Base-by-base conservation (phyloP, 23 tunicate species). In the Halocynthia aurantium region DNA sequence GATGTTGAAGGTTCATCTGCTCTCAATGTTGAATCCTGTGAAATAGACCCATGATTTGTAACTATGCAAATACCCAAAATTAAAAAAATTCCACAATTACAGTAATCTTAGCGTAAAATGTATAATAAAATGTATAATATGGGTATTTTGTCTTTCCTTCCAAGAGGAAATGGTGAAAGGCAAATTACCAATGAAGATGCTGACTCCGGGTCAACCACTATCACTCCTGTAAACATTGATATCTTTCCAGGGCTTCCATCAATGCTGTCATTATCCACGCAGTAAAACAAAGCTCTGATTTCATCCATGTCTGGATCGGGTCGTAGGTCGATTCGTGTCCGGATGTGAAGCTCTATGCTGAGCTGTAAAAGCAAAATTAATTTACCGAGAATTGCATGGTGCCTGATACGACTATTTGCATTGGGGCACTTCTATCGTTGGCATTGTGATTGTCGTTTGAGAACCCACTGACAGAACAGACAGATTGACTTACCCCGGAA, bases 221-320 rank as follows among this genome's bases (percentile, higher is more conserved):
- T 77, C 13, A 62, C 75, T 13, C 96, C 96, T 0, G 83, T 84
- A 5, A 61, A 21, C 78, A 74, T 74, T 31, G 44, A 31, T 31
- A 31, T 31, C 31, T 63, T 63, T 53, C 18, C 22, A 20, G 55
- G 22, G 0, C 75, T 51, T 7, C 55, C 61, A 8, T 67, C 71
- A n/a, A 69, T 22, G 20, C 67, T 50, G 56, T 86, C 98, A n/a
- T 17, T 53, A 50, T 86, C 82, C 22, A 92, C 52, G 8, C 83
- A 79, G 75, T 92, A 92, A 60, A 92, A 92, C 19, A 92, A n/a
- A 18, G 86, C 84, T 51, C 85, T 56, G 31, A 92, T 86, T 52
- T 73, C 80, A 68, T 92, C 98, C 61, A 92, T 69, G 40, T 92
- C 92, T 12, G 92, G 92, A 78, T 92, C 98, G 17, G 98, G 92